A percentile compares a stretch with the other conserved stretches of the same genome.
These are phyloP conservation scores for Ibidorhyncha struthersii DNA, from an alignment of 2,113 vertebrate species.

Conservation along the genomic window DNA sequence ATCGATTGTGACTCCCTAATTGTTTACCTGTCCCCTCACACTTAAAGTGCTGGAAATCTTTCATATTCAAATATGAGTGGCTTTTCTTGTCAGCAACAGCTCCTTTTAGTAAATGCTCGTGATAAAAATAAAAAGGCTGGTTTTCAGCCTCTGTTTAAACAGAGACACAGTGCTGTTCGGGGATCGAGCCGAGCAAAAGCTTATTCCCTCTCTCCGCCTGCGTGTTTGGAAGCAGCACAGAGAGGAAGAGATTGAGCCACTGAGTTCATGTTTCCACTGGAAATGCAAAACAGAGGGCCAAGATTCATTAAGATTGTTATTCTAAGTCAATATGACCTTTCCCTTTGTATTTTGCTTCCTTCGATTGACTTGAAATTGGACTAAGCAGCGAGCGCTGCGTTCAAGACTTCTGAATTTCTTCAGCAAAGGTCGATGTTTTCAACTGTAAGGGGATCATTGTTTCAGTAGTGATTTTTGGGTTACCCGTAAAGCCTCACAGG, in stretches of 20 bases:
- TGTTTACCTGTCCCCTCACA: background rate
- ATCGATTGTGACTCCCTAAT: background rate
- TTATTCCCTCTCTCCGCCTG: background rate
- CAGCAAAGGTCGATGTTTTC: background rate
- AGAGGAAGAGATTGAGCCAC: background rate
- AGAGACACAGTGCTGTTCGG: background rate
- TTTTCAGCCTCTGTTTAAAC: background rate
- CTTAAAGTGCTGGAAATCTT: background rate
- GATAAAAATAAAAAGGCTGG: background rate
- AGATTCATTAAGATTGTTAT: background rate
- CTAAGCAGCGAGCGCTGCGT: background rate
- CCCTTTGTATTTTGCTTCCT: conserved; percentile 40
- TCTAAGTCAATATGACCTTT: background rate
- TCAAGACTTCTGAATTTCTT: conserved; percentile 3
- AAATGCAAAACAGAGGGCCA: background rate
- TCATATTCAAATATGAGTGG: background rate
- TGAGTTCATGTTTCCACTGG: conserved; percentile 13
- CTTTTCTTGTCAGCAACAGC: background rate
- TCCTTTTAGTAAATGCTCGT: background rate
- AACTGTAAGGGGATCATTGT: background rate
- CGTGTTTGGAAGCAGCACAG: background rate
- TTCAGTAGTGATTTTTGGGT: background rate
- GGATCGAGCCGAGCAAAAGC: background rate
- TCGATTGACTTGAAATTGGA: conserved; percentile 25
- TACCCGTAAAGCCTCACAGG: background rate